phyloP scores from a whole-genome alignment of 2,797 vertebrate genomes.

The Gambusia yucatana region DNA sequence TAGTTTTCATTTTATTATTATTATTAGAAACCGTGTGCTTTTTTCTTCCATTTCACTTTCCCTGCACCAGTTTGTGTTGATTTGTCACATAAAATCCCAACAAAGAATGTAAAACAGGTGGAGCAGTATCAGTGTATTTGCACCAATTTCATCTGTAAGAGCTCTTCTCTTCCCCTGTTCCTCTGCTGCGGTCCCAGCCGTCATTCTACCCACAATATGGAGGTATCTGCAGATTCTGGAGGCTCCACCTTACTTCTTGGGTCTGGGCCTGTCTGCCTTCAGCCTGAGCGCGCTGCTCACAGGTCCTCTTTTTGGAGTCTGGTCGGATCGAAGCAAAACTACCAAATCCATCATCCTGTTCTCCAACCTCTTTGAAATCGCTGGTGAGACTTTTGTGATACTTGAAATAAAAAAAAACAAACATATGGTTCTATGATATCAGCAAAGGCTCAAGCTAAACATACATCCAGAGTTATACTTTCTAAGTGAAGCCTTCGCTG shows the following conservation, averaged over 20 bases:
- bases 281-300: constrained; percentile 84
- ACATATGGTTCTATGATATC: neutral
- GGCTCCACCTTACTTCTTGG: constrained; percentile 86
- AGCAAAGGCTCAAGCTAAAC: neutral
- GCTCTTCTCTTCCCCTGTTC: neutral
- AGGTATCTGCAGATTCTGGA: constrained; percentile 85
- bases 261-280: constrained; percentile 87
- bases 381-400: constrained; percentile 70
- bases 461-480: neutral
- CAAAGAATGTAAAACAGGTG: neutral
- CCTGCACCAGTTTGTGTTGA: neutral
- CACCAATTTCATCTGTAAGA: neutral
- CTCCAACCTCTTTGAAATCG: constrained; percentile 87
- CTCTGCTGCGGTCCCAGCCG: constrained; percentile 69
- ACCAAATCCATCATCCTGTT: constrained; percentile 85
- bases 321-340: constrained; percentile 81
- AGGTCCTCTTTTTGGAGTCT: constrained; percentile 83
- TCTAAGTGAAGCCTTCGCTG: constrained; percentile 1
- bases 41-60: neutral
- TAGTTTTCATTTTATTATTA: neutral
- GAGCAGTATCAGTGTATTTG: neutral
- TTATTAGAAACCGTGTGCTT: neutral
- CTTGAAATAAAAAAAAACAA: neutral
- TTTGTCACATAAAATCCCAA: neutral
- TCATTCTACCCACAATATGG: constrained; percentile 89